Base-by-base conservation (phyloP, 2,888 invertebrate species). In the Automeris io region DNA sequence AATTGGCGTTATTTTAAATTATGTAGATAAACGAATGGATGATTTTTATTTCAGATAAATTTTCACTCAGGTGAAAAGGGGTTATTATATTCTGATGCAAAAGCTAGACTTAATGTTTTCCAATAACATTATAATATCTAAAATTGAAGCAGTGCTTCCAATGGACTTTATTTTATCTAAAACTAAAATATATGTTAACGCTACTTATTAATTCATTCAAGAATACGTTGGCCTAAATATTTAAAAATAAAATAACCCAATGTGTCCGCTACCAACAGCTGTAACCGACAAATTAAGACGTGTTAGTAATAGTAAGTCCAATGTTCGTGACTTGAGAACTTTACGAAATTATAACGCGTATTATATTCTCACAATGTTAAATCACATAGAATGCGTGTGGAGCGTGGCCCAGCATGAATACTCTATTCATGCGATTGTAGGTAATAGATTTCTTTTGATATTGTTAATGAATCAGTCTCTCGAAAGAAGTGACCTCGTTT, bases 381-480 rank as follows among this genome's bases (percentile, higher is more conserved):
- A 61, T 61, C 59, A 54, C 54, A 54, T 45, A 45, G 47, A 47
- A 55, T 41, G 57, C 52, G 54, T 57, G 57, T 61, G 47, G 47
- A 48, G 42, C 46, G 47, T 54, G 53, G 56, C 45, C 49, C 46
- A 47, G 58, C 60, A 60, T 71, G 58, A 70, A 73, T 65, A 51
- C 62, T 53, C 57, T 56, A 69, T 73, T 71, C 68, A 65, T 57
- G 54, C 52, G 49, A 54, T 61, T 61, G 62, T 68, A n/a, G n/a
- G n/a, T n/a, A 66, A 70, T 67, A 65, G 61, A 74, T 67, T 71
- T 66, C 64, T 64, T 74, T 73, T 69, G 43, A 59, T 56, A 48
- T 23, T 43, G 56, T 50, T 47, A 68, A 70, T 69, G 60, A 54
- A 49, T 51, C 52, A 60, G 57, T 57, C 52, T 55, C 48, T 51